Evolutionary conservation across 2,888 invertebrate genomes (phyloP), one percentile per base, ranked within the genome.

Genomic region (Cetonia aurata): DNA sequence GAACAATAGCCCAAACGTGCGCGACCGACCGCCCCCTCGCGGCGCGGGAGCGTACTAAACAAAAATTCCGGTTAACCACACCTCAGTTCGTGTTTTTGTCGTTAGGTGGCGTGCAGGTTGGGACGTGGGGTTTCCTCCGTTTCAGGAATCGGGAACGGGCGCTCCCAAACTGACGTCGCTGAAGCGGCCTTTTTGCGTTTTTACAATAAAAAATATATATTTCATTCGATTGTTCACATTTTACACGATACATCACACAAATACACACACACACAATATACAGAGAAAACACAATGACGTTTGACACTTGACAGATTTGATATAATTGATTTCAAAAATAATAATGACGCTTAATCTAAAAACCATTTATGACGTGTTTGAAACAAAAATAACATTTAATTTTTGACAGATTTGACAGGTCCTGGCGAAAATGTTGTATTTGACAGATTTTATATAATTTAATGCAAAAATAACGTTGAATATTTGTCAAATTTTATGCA

Each of bases 1-100:
- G 83, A 65, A 19, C 85, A 85, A 85, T 85, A 85, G 85, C 80
- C 85, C 80, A 83, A 85, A 85, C 85, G 84, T 81, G 81, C 79
- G 80, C 71, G 75, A 31, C 44, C 75, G 65, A 44, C 73, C 77
- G 76, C 78, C 79, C 80, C 31, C 74, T 66, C 25, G 73, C 77
- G 75, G 78, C 1, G 37, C 10, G 37, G 37, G 37, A 37, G 37
- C 79, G 81, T 82, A 81, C 83, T 82, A 85, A 81, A 84, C 84
- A 85, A 83, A 83, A 81, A 78, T 80, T 84, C 81, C 78, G 83
- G 82, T 83, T 81, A 78, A 80, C 85, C 85, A 85, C 77, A 84
- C 83, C 79, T 85, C 65, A 75, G 83, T 85, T 84, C 73, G 65
- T 71, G 77, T 80, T 82, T 74, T 79, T 79, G 25, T 31, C 56